Conservation (phyloP, 30 jellyfish, hydroid and myxozoan species). For the Calvadosia cruxmelitensis region DNA sequence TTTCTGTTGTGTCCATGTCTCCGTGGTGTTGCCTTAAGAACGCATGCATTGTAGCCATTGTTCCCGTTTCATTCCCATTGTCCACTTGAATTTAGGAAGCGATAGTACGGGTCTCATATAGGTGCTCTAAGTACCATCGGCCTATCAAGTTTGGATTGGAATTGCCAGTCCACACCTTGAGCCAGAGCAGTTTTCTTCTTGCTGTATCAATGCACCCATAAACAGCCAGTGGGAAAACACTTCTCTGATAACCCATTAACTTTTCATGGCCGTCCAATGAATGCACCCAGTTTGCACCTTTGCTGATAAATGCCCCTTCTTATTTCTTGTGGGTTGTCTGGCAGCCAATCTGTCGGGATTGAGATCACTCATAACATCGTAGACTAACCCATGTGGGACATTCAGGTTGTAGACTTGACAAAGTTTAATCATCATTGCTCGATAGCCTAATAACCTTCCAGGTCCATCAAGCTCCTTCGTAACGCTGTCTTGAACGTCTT, state of each 20-base stretch:
- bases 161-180: slow-evolving; percentile 27
- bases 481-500: slow-evolving; percentile 9
- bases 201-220: slow-evolving; percentile 49
- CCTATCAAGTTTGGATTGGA: slow-evolving; percentile 39
- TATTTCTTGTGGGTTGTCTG: slow-evolving; percentile 23
- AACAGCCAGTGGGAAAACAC: slow-evolving; percentile 29
- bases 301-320: not conserved
- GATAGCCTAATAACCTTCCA: slow-evolving; percentile 15
- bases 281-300: slow-evolving; percentile 29
- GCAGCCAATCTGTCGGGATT: slow-evolving; percentile 17
- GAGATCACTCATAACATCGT: slow-evolving; percentile 22
- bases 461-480: slow-evolving; percentile 38
- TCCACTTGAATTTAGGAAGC: slow-evolving; percentile 21
- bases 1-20: slow-evolving; percentile 36
- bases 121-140: slow-evolving; percentile 39
- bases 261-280: slow-evolving; percentile 45
- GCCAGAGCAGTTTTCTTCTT: slow-evolving; percentile 32
- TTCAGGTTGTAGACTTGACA: slow-evolving; percentile 16
- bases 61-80: slow-evolving; percentile 45
- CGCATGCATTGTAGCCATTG: slow-evolving; percentile 29
- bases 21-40: slow-evolving; percentile 19
- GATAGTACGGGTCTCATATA: slow-evolving; percentile 11
- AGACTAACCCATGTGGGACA: slow-evolving; percentile 20
- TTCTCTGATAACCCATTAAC: slow-evolving; percentile 32
- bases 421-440: slow-evolving; percentile 30